Evolutionary conservation across 2,113 vertebrate genomes (phyloP).

Genomic region (Oncorhynchus mykiss): DNA sequence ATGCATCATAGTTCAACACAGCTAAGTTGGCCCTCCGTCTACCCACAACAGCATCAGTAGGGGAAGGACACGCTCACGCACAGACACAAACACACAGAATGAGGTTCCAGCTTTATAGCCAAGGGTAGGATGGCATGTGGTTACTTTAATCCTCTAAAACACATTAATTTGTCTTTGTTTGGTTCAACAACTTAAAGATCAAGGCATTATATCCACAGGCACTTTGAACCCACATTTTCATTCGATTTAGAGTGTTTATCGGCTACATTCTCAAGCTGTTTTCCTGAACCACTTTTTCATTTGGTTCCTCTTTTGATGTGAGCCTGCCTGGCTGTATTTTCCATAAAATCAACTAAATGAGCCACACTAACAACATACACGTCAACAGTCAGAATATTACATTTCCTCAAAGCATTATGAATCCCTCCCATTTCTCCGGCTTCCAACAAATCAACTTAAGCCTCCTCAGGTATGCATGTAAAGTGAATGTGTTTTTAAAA

Average conservation of each 20-base stretch:
- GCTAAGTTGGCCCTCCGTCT: not conserved
- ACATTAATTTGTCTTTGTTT: constrained; percentile 36
- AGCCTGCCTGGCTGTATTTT: not conserved
- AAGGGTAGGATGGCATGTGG: too few relatives aligned
- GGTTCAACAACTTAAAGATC: constrained; percentile 50
- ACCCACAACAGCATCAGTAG: not conserved
- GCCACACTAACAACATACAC: not conserved
- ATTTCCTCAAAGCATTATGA: not conserved
- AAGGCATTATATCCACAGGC: constrained; percentile 40
- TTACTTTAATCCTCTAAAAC: not conserved
- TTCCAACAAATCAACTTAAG: not conserved
- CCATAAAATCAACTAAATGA: not conserved
- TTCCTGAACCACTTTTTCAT: not conserved
- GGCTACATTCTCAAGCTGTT: not conserved
- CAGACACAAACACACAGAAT: not conserved
- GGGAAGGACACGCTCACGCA: not conserved
- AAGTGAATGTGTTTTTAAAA: not conserved
- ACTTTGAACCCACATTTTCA: constrained; percentile 50
- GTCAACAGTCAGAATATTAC: not conserved
- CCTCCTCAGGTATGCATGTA: not conserved
- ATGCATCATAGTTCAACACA: constrained; percentile 15
- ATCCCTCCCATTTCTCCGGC: not conserved
- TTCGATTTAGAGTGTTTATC: constrained; percentile 51
- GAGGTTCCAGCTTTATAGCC: constrained; percentile 13
- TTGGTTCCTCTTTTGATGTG: not conserved